Evolutionary conservation across 2,797 vertebrate species (phyloP).

Genomic region (Chaetophractus vellerosus): DNA sequence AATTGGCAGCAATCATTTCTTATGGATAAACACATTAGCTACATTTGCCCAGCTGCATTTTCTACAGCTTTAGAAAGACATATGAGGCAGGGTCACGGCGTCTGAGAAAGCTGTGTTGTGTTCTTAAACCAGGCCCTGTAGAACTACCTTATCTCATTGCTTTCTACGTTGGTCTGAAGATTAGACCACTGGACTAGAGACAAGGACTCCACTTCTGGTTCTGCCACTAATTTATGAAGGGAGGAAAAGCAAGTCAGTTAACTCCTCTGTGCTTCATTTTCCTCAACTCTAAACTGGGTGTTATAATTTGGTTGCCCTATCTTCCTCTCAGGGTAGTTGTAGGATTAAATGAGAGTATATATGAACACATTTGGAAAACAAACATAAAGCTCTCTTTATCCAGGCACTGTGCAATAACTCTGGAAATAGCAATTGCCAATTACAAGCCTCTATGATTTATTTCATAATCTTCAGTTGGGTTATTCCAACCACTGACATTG

Average conservation of each 20-base stretch:
- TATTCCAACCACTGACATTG: not conserved
- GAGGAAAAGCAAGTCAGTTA: not conserved
- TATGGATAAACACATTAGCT: constrained; percentile 48
- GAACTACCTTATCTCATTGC: not conserved
- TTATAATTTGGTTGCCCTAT: not conserved
- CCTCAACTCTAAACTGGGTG: not conserved
- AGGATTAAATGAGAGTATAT: not conserved
- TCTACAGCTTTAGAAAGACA: not conserved
- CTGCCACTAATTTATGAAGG: not conserved
- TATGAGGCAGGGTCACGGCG: not conserved
- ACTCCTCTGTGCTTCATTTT: not conserved
- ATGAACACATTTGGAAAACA: constrained; percentile 11
- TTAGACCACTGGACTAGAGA: not conserved
- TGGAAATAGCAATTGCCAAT: not conserved
- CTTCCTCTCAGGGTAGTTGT: not conserved
- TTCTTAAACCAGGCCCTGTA: not conserved
- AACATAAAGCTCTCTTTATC: not conserved
- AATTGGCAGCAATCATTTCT: constrained; percentile 40
- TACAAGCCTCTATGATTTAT: not conserved
- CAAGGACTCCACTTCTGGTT: not conserved
- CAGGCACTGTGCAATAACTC: not conserved
- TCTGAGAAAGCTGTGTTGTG: not conserved
- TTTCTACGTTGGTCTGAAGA: not conserved
- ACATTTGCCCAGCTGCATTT: constrained; percentile 62
- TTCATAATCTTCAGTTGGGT: not conserved